Percentiles rank a stretch among this genome's conserved stretches.
These are phyloP conservation scores for Seriola aureovittata DNA, from an alignment of 2,113 vertebrate genomes.

Conservation along the genomic window DNA sequence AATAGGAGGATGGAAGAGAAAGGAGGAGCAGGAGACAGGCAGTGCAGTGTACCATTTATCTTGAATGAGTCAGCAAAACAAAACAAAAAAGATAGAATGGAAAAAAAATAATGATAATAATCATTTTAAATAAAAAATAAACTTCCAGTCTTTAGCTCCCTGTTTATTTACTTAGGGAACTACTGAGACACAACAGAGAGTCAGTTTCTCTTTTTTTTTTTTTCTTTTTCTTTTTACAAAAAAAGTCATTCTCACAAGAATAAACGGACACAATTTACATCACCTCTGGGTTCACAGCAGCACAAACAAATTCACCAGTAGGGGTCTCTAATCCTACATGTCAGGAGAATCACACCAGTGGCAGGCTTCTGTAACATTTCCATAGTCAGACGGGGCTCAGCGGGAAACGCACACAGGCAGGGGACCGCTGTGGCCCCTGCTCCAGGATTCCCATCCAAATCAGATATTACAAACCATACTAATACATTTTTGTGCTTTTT, in stretches of 20 bases:
- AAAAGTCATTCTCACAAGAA: slow-evolving; percentile 74
- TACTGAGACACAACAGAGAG: slow-evolving; percentile 53
- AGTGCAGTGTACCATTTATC: slow-evolving; percentile 68
- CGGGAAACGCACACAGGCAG: slow-evolving; percentile 45
- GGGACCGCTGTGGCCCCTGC: slow-evolving; percentile 40
- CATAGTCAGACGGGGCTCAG: slow-evolving; percentile 49
- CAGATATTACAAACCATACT: slow-evolving; percentile 40
- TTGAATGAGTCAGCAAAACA: slow-evolving; percentile 72
- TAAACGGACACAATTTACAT: slow-evolving; percentile 81
- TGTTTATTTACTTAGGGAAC: slow-evolving; percentile 53
- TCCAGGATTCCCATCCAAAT: slow-evolving; percentile 37
- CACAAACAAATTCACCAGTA: slow-evolving; percentile 78
- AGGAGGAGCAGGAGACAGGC: slow-evolving; percentile 25
- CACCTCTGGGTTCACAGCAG: slow-evolving; percentile 79
- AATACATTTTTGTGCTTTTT: slow-evolving; percentile 59
- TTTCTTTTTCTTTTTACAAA: slow-evolving; percentile 34
- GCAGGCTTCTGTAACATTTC: slow-evolving; percentile 49
- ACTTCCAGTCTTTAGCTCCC: slow-evolving; percentile 54
- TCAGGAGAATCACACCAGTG: slow-evolving; percentile 61
- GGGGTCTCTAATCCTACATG: slow-evolving; percentile 74
- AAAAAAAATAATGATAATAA: slow-evolving; percentile 50
- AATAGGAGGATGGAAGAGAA: slow-evolving; percentile 26
- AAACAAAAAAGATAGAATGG: slow-evolving; percentile 27
- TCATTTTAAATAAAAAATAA: slow-evolving; percentile 64
- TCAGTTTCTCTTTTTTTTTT: slow-evolving; percentile 16